Evolutionary conservation across 2,113 vertebrate species (phyloP), one percentile per base, ranked within the genome.

Genomic region (Phycodurus eques): DNA sequence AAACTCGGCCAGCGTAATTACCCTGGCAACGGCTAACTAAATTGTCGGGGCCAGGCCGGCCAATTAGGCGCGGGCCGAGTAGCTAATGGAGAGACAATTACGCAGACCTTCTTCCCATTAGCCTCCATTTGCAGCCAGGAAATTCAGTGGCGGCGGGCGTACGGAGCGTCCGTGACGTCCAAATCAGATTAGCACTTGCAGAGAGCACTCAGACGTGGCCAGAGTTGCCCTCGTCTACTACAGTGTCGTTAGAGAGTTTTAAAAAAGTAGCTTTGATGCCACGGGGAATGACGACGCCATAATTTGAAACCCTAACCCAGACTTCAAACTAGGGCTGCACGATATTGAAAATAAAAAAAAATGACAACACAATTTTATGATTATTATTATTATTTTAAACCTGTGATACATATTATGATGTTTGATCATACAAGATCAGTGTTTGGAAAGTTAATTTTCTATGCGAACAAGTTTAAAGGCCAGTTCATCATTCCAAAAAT

Each of bases 61-160:
- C 59, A 35, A 61, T 61, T 61, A 61, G 59, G 59, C 31, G 14
- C 31, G 31, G 31, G 31, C 31, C 31, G 7, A 33, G 59, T 17
- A 5, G 59, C 59, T 61, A 61, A 61, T 61, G 31, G 59, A 61
- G 31, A 33, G 31, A 33, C 59, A 61, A 61, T 61, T 59, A 59
- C 22, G 19, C 27, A 27, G 56, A 59, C 22, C 56, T 59, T 61
- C 59, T 61, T 5, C 59, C 59, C 31, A 61, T 61, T 61, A 61
- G 59, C 59, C 59, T 17, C 31, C 59, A 61, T 35, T 61, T 61
- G 59, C 31, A 33, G 59, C 11, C 59, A 8, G 59, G 59, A 35
- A 61, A 61, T 61, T 17, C 35, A 61, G 31, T 35, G 59, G 31
- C 31, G 59, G 59, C 27, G 31, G 54, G 13, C 49, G 49, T 39